Percentiles rank a stretch among this genome's conserved stretches.
phyloP scores from a whole-genome alignment of 1,140 invertebrate genomes.

The Brachionus sp. region DNA sequence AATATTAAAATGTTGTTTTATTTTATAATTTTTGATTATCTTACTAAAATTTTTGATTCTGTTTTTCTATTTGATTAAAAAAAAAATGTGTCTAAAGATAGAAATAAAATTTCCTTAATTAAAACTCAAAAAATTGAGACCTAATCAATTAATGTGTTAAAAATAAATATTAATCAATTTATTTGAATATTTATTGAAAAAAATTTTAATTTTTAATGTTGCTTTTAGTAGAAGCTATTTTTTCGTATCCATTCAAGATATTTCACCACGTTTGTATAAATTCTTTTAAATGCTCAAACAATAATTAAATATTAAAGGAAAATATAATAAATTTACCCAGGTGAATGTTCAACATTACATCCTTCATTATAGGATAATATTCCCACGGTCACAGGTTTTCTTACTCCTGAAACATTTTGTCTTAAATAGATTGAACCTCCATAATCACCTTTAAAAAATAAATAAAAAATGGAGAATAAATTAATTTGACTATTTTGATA shows the following conservation, averaged over 20 bases:
- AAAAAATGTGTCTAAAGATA: no score
- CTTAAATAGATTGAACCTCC: not conserved
- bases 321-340: slow-evolving; percentile 12
- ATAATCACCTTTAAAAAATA: not conserved
- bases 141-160: no score
- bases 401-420: not conserved
- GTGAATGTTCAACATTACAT: not conserved
- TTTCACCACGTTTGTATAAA: not conserved
- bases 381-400: slow-evolving; percentile 1
- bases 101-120: no score
- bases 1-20: no score
- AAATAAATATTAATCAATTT: not conserved
- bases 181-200: not conserved
- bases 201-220: not conserved
- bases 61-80: no score
- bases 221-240: not conserved
- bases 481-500: not conserved
- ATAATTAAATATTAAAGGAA: not conserved
- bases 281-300: not conserved
- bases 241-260: slow-evolving; percentile 22
- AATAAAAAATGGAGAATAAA: not conserved
- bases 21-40: no score
- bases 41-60: no score
- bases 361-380: slow-evolving; percentile 37
- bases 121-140: no score